phyloP scores from a whole-genome alignment of 1,140 invertebrate species.

The Zaprionus tsacasi region DNA sequence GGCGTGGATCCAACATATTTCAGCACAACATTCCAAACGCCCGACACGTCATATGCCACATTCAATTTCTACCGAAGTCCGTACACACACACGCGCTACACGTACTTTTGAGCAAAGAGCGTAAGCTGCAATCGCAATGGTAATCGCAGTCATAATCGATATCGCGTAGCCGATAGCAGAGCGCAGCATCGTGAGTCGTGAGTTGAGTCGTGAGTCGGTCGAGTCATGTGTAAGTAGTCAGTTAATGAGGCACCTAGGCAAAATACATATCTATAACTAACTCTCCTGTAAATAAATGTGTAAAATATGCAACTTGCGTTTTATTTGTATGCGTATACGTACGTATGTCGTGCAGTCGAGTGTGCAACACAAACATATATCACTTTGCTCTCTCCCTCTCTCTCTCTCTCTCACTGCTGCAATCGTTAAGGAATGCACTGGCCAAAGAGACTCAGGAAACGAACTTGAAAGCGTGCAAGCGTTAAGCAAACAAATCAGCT shows the following conservation, averaged over 20 bases:
- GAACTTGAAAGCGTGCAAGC: conserved; percentile 73
- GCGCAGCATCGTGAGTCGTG: conserved; percentile 20
- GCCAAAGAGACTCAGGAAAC: conserved; percentile 72
- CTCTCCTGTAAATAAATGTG: conserved; percentile 74
- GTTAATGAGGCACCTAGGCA: conserved; percentile 49
- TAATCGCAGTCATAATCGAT: background rate
- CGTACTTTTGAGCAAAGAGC: conserved; percentile 56
- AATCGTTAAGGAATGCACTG: conserved; percentile 39
- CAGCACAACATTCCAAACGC: conserved; percentile 71
- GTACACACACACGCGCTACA: conserved; percentile 61
- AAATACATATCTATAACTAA: conserved; percentile 38
- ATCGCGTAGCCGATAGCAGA: conserved; percentile 22
- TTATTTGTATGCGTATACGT: conserved; percentile 24
- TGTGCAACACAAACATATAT: conserved; percentile 29
- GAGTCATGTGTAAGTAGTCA: conserved; percentile 55
- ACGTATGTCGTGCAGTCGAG: conserved; percentile 19
- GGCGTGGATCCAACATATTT: conserved; percentile 63
- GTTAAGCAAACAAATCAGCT: conserved; percentile 44
- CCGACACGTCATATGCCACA: conserved; percentile 71
- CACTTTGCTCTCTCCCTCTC: background rate
- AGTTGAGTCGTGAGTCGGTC: conserved; percentile 42
- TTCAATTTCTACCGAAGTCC: conserved; percentile 73
- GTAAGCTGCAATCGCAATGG: conserved; percentile 2
- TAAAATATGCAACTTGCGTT: conserved; percentile 66
- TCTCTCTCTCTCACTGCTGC: conserved; percentile 25